Evolutionary conservation across 2,797 vertebrate genomes (phyloP).

Genomic region (Dryobates pubescens): DNA sequence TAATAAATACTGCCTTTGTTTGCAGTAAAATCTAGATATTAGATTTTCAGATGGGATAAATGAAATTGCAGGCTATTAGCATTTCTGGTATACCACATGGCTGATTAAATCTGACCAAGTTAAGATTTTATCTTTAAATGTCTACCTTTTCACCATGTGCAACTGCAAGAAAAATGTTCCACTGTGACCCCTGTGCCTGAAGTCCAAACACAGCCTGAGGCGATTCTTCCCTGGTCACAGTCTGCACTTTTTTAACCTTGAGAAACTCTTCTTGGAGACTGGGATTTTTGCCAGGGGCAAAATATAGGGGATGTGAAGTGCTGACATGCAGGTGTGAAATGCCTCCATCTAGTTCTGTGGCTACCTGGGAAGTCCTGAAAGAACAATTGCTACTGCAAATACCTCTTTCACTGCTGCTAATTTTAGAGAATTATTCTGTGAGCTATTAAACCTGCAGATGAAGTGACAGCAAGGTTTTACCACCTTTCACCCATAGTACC

Average conservation of each 20-base stretch:
- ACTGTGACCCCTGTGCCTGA: neutral
- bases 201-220: slow-evolving; percentile 18
- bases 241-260: neutral
- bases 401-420: neutral
- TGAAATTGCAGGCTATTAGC: neutral
- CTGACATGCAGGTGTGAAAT: neutral
- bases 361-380: neutral
- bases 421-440: neutral
- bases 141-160: neutral
- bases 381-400: neutral
- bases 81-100: neutral
- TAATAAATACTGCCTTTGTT: neutral
- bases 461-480: neutral
- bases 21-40: neutral
- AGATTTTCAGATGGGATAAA: neutral
- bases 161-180: slow-evolving; percentile 3
- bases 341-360: neutral
- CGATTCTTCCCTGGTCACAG: neutral
- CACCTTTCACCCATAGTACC: neutral
- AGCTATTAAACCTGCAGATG: neutral
- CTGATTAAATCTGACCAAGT: neutral
- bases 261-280: neutral
- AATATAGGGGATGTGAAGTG: neutral
- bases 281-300: neutral
- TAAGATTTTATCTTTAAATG: slow-evolving; percentile 30